A percentile compares a stretch with the other conserved stretches of the same genome.
These are phyloP conservation scores for Pseudois nayaur DNA, from an alignment of 2,113 vertebrate genomes.

Conservation along the genomic window DNA sequence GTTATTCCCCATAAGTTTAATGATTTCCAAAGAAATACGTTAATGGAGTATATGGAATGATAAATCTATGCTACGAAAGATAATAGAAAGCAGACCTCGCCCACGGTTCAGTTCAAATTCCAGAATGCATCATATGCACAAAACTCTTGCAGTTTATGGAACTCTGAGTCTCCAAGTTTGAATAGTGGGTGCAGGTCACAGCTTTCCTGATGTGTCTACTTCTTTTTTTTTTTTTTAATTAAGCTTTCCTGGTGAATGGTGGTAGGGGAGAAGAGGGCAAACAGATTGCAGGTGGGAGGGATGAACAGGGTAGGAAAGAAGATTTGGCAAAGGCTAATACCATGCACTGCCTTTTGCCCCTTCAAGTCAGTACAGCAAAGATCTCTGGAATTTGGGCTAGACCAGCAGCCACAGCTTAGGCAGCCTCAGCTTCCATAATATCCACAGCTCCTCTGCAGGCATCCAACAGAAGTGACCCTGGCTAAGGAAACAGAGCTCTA, in stretches of 20 bases:
- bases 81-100: constrained; percentile 2
- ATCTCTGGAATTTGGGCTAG: not conserved
- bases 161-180: not conserved
- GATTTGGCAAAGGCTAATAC: not conserved
- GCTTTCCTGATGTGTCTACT: not conserved
- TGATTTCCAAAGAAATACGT: not conserved
- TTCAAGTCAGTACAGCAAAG: not conserved
- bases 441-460: not conserved
- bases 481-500: not conserved
- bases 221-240: not conserved
- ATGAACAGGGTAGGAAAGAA: no score
- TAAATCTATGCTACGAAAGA: constrained; percentile 3
- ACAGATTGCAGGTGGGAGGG: not conserved
- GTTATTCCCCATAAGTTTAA: not conserved
- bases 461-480: not conserved
- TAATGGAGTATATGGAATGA: not conserved
- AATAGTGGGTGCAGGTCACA: not conserved
- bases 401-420: not conserved
- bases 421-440: not conserved
- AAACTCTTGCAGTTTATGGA: not conserved
- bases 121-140: not conserved
- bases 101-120: not conserved
- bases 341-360: not conserved
- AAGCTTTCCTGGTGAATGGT: not conserved
- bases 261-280: not conserved